Percentiles rank a stretch among this genome's conserved stretches.
These are phyloP conservation scores for Anthonomus grandis DNA, from an alignment of 1,140 invertebrate species.

Conservation along the genomic window DNA sequence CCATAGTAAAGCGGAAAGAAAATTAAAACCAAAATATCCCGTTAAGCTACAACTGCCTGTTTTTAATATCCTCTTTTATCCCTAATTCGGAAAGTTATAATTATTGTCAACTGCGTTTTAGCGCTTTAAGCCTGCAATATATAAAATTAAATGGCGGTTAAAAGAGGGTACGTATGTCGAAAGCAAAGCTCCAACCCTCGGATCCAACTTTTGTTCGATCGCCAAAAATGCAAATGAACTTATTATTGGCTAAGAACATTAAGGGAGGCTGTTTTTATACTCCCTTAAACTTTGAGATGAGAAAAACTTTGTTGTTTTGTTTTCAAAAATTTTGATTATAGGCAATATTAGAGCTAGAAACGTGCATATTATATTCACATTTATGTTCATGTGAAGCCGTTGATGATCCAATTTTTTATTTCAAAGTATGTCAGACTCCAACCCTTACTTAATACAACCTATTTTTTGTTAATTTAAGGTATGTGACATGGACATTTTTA, in stretches of 20 bases:
- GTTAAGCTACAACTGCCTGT: slow-evolving; percentile 18
- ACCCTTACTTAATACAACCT: too few species aligned
- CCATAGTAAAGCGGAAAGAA: slow-evolving; percentile 14
- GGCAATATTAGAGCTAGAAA: too few species aligned
- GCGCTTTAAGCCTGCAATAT: slow-evolving; percentile 19
- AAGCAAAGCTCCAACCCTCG: slow-evolving; percentile 16
- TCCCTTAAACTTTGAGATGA: too few species aligned
- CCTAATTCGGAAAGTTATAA: slow-evolving; percentile 24
- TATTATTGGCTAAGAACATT: slow-evolving; percentile 17
- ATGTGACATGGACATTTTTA: too few species aligned
- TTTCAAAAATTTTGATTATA: too few species aligned
- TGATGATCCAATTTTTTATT: too few species aligned
- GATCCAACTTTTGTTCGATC: slow-evolving; percentile 25
- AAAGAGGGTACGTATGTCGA: slow-evolving; percentile 24
- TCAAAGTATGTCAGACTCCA: too few species aligned
- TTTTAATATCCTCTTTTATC: slow-evolving; percentile 24
- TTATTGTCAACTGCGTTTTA: slow-evolving; percentile 28
- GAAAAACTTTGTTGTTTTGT: too few species aligned
- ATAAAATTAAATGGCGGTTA: slow-evolving; percentile 26
- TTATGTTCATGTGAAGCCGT: too few species aligned
- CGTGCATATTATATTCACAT: too few species aligned
- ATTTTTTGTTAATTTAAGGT: too few species aligned
- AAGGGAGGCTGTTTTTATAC: neutral
- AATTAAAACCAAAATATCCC: slow-evolving; percentile 22
- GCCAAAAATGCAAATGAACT: slow-evolving; percentile 27